Conservation (phyloP, 2,113 vertebrate genomes). For the Syrrhaptes paradoxus region DNA sequence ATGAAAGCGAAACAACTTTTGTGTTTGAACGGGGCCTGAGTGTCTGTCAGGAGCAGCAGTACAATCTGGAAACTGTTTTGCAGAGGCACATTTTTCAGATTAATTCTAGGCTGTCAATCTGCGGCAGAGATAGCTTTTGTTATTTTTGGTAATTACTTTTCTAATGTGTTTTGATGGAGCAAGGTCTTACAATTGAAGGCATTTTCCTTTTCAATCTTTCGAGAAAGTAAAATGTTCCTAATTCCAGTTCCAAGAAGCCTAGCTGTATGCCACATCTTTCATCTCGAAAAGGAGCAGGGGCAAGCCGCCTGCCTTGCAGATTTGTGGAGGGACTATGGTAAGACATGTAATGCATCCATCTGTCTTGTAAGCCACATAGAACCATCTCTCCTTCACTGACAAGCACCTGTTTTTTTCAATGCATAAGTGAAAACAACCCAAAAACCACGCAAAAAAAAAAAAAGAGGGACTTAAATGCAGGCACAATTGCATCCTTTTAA, state of each 20-base stretch:
- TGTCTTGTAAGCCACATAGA: background rate
- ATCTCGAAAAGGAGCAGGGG: background rate
- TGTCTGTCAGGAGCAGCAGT: background rate
- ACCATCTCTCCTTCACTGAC: background rate
- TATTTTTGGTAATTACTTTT: background rate
- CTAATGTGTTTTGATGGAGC: background rate
- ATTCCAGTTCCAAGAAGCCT: background rate
- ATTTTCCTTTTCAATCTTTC: background rate
- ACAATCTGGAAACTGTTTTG: background rate
- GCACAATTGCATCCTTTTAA: background rate
- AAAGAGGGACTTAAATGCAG: background rate
- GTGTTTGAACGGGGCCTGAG: background rate
- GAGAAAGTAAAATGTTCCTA: background rate
- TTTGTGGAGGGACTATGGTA: background rate
- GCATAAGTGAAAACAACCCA: background rate
- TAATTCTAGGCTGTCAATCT: background rate
- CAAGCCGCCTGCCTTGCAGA: background rate
- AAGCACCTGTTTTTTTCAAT: background rate
- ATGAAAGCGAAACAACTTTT: background rate
- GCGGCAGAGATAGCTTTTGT: background rate
- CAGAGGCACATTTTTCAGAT: background rate
- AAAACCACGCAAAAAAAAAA: background rate
- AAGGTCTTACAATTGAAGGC: background rate
- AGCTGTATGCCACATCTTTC: background rate
- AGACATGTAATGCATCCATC: background rate